Evolutionary conservation across 2,888 invertebrate genomes (phyloP).

Genomic region (Epirrhoe alternata): DNA sequence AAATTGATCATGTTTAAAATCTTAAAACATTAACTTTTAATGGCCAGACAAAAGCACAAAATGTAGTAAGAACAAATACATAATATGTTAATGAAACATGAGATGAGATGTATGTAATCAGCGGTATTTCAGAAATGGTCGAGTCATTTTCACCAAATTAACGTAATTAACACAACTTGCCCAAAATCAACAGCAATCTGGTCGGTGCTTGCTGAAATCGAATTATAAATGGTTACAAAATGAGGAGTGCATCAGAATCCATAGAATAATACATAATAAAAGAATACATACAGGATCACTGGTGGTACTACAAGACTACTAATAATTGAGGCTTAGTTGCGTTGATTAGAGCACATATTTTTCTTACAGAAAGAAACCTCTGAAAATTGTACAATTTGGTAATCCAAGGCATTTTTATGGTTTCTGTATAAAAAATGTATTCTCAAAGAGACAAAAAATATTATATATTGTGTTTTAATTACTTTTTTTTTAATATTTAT

Average conservation of each 20-base stretch:
- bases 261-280: slow-evolving; percentile 12
- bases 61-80: background rate
- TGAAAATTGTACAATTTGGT: too few species aligned
- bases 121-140: slow-evolving; percentile 1
- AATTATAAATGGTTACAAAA: slow-evolving; percentile 9
- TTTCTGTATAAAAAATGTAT: too few species aligned
- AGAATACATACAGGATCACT: background rate
- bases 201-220: slow-evolving; percentile 26
- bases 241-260: slow-evolving; percentile 11
- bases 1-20: too few species aligned
- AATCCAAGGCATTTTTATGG: too few species aligned
- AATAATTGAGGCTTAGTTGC: too few species aligned
- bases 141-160: slow-evolving; percentile 5
- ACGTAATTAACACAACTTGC: slow-evolving; percentile 18
- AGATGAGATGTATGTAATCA: background rate
- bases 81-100: background rate
- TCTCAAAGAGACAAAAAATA: too few species aligned
- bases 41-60: background rate
- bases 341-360: too few species aligned
- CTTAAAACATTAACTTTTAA: too few species aligned
- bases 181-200: slow-evolving; percentile 19
- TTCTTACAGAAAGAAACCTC: too few species aligned
- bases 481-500: too few species aligned
- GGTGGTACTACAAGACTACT: too few species aligned
- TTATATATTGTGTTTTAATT: too few species aligned